Conservation (phyloP, 1,140 invertebrate species). For the Drosophila ambigua region DNA sequence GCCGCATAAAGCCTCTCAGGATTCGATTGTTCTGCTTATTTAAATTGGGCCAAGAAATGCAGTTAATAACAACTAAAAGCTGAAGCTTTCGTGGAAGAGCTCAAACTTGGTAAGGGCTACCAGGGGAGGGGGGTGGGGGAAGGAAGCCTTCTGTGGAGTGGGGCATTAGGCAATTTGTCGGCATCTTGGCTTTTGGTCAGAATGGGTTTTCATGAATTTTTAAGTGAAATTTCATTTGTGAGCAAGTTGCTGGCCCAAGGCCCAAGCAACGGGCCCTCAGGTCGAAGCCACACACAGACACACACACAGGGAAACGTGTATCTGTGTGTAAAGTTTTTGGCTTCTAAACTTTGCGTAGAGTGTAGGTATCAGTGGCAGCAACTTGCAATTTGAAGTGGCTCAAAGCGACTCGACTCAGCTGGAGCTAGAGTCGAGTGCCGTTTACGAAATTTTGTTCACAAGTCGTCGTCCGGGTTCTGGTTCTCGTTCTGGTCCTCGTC, state of each 20-base stretch:
- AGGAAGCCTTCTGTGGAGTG: too few relatives aligned
- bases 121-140: too few relatives aligned
- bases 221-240: conserved; percentile 68
- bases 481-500: conserved; percentile 13
- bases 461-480: conserved; percentile 50
- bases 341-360: conserved; percentile 64
- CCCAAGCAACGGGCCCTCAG: conserved; percentile 41
- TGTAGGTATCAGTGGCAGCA: conserved; percentile 68
- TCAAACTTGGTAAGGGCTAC: neutral
- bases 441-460: conserved; percentile 73
- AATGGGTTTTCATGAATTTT: conserved; percentile 75
- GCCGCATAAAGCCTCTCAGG: too few relatives aligned
- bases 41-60: too few relatives aligned
- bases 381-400: conserved; percentile 72
- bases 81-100: too few relatives aligned
- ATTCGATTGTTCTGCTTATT: too few relatives aligned
- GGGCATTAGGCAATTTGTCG: conserved; percentile 39
- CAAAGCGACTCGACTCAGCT: conserved; percentile 49
- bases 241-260: conserved; percentile 35
- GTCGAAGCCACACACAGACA: conserved; percentile 32
- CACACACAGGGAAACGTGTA: conserved; percentile 18
- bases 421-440: conserved; percentile 36
- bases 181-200: conserved; percentile 43
- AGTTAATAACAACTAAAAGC: too few relatives aligned
- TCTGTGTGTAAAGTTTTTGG: conserved; percentile 56